phyloP scores from a whole-genome alignment of 1,140 invertebrate species.

The Sitodiplosis mosellana region DNA sequence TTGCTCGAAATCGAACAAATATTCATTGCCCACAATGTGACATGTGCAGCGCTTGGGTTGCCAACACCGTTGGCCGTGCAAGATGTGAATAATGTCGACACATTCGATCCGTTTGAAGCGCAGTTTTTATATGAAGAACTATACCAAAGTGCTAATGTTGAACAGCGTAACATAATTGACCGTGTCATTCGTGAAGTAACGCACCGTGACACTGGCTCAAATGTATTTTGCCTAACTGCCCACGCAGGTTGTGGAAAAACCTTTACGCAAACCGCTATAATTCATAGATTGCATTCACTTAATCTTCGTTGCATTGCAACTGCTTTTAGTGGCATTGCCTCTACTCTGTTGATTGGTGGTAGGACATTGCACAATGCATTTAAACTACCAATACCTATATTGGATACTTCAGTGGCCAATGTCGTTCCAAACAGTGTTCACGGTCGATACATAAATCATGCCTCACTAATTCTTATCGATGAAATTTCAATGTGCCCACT shows the following conservation, averaged over 20 bases:
- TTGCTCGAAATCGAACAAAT: too few species aligned
- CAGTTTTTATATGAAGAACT: too few species aligned
- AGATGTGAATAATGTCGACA: too few species aligned
- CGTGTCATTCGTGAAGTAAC: neutral
- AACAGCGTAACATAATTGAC: neutral
- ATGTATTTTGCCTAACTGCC: neutral
- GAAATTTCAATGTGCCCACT: neutral
- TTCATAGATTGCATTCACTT: constrained; percentile 3
- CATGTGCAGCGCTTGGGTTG: too few species aligned
- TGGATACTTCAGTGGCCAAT: constrained; percentile 7
- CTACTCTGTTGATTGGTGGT: constrained; percentile 11
- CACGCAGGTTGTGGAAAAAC: constrained; percentile 11
- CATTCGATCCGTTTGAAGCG: too few species aligned
- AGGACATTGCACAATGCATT: constrained; percentile 15
- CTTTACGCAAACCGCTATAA: constrained; percentile 10
- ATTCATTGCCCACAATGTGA: too few species aligned
- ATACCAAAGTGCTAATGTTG: neutral
- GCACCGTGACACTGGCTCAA: neutral
- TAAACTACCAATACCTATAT: constrained; percentile 9
- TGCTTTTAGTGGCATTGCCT: constrained; percentile 17
- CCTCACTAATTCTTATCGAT: neutral
- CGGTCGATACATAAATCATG: neutral
- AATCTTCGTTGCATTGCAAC: constrained; percentile 5
- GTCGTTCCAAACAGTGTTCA: neutral
- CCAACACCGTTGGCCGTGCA: too few species aligned